Percentiles rank a stretch among this genome's conserved stretches.
phyloP scores from a whole-genome alignment of 2,888 invertebrate genomes.

The Prosapia bicincta region DNA sequence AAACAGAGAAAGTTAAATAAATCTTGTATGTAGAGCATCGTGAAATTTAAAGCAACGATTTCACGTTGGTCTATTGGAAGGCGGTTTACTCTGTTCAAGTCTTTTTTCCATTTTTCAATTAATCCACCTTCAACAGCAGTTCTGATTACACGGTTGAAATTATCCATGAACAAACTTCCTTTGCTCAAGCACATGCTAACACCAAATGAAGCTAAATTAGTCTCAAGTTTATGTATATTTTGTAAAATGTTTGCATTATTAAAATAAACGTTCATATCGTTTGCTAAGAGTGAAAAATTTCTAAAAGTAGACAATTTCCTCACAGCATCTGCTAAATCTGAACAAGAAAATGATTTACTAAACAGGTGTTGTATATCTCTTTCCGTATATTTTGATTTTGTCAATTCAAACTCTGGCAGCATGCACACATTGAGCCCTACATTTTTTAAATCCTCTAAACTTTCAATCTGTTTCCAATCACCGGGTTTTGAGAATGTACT shows the following conservation, averaged over 20 bases:
- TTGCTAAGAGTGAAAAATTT: neutral
- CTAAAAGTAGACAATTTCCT: neutral
- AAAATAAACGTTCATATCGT: neutral
- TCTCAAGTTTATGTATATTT: neutral
- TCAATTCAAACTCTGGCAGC: neutral
- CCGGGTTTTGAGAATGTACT: neutral
- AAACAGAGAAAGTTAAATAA: neutral
- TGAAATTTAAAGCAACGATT: neutral
- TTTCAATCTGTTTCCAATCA: neutral
- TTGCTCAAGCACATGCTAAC: neutral
- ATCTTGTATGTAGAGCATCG: neutral
- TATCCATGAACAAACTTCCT: neutral
- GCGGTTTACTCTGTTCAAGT: neutral
- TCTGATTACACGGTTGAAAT: neutral
- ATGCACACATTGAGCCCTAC: neutral
- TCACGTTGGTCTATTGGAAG: neutral
- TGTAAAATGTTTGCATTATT: neutral
- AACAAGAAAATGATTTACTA: neutral
- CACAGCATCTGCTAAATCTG: neutral
- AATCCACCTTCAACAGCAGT: neutral
- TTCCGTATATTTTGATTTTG: neutral
- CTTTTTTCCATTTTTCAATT: neutral
- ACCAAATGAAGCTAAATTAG: neutral
- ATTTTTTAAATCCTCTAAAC: neutral
- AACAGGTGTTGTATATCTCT: neutral